Conservation (phyloP, 2,888 invertebrate species). For the Phortica okadai region DNA sequence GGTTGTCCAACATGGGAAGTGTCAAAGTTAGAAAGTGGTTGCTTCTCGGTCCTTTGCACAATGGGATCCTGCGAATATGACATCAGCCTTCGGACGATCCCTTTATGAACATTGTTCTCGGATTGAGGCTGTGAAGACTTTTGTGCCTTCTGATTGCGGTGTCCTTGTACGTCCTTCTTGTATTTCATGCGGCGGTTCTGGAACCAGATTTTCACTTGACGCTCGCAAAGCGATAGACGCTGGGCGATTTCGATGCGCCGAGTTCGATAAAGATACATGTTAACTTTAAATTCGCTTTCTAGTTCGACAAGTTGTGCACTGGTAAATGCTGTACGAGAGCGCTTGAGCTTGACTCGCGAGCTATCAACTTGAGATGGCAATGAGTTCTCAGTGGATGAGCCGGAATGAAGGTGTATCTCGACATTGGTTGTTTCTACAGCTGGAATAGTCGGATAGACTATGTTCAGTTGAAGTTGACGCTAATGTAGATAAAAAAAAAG, state of each 20-base stretch:
- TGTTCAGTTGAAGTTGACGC: background rate
- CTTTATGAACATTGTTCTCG: conserved; percentile 64
- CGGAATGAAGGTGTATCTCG: background rate
- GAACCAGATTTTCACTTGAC: conserved; percentile 93
- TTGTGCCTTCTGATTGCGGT: conserved; percentile 55
- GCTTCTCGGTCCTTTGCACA: conserved; percentile 36
- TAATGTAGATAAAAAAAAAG: too few relatives aligned
- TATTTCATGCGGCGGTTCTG: conserved; percentile 88
- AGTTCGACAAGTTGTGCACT: conserved; percentile 95
- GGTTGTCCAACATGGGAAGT: background rate
- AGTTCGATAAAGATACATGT: conserved; percentile 93
- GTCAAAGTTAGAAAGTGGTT: background rate
- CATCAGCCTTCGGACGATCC: conserved; percentile 67
- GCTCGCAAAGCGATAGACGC: conserved; percentile 90
- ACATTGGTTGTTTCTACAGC: background rate
- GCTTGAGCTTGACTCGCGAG: conserved; percentile 50
- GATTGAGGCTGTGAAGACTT: conserved; percentile 54
- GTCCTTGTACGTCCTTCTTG: conserved; percentile 76
- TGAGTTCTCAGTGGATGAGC: conserved; percentile 50
- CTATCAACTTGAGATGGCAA: conserved; percentile 36
- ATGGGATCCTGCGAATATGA: conserved; percentile 65
- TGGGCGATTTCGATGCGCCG: conserved; percentile 97
- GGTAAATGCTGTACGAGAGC: conserved; percentile 92
- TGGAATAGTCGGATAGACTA: background rate
- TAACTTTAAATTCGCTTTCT: conserved; percentile 96